Base-by-base conservation (phyloP, 1,140 invertebrate genomes). In the Onthophagus taurus region DNA sequence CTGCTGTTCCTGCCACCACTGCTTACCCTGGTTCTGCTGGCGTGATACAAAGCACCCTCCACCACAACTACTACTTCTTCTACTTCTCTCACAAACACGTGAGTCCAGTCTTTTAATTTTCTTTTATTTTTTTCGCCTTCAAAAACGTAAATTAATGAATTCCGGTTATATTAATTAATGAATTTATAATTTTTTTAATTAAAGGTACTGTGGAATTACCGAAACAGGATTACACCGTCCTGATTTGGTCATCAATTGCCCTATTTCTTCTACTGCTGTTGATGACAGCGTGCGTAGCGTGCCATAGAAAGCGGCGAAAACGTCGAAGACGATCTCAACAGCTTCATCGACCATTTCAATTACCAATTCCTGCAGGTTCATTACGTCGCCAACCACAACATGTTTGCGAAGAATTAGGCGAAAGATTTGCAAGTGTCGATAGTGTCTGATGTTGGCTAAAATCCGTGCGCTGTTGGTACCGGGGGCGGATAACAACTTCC, bases 351-450 rank as follows among this genome's bases (percentile, higher is more conserved):
- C 60, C 58, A 17, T 54, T 59, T 11, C 48, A 55, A 52, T 36
- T 57, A 44, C 55, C 58, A 24, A 67, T 70, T 50, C 70, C 71
- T 3, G 58, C 49, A 44, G 57, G 55, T 47, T 56, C 58, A 8
- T 57, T 70, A 66, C 37, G 62, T 69, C 61, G 58, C 67, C 51
- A 60, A 61, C 39, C 45, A 55, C 48, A 69, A 62, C 67, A 71
- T 44, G 61, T 68, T 31, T 72, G 71, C 55, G 69, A 72, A 51
- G 68, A 70, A 44, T 55, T 72, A 11, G 69, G 71, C 47, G 65
- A 71, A 53, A 60, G 70, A 14, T 71, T 71, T 53, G 68, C 68
- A 31, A 70, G 65, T 50, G 69, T 72, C 44, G 70, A 73, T 58
- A 72, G 69, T 60, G 71, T 73, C 53, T 73, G 69, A 71, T 69